Conservation (phyloP, 2,113 vertebrate species). For the Archilochus colubris region DNA sequence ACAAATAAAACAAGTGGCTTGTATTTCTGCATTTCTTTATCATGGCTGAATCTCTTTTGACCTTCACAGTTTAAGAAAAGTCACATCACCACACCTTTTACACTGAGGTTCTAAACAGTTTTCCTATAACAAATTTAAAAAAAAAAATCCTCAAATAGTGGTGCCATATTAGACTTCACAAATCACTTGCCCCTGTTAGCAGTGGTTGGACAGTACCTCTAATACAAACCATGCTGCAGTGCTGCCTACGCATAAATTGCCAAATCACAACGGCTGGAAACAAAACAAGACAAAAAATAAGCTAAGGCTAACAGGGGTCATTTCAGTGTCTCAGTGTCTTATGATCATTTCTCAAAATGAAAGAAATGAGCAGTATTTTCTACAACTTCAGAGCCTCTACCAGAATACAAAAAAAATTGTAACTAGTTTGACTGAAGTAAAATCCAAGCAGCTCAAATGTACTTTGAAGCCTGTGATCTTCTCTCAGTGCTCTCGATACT, state of each 20-base stretch:
- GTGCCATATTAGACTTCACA: neutral
- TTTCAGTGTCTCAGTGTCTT: neutral
- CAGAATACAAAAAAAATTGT: neutral
- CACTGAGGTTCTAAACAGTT: neutral
- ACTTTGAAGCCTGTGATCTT: neutral
- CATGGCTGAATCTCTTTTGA: neutral
- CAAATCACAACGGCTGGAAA: neutral
- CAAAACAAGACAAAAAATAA: neutral
- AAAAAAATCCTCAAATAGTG: neutral
- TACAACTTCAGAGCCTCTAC: neutral
- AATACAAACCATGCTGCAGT: neutral
- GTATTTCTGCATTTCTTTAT: neutral
- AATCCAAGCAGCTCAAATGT: neutral
- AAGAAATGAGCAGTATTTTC: neutral
- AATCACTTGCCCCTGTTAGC: neutral
- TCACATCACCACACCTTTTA: neutral
- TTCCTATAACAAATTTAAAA: neutral
- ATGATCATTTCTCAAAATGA: neutral
- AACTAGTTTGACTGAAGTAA: neutral
- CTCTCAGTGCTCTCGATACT: neutral
- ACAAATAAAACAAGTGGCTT: neutral
- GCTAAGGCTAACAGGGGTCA: neutral
- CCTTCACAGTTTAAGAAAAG: neutral
- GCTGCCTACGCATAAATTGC: neutral
- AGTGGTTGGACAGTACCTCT: neutral